Base-by-base conservation (phyloP, 1,140 invertebrate genomes). In the Lerema accius region DNA sequence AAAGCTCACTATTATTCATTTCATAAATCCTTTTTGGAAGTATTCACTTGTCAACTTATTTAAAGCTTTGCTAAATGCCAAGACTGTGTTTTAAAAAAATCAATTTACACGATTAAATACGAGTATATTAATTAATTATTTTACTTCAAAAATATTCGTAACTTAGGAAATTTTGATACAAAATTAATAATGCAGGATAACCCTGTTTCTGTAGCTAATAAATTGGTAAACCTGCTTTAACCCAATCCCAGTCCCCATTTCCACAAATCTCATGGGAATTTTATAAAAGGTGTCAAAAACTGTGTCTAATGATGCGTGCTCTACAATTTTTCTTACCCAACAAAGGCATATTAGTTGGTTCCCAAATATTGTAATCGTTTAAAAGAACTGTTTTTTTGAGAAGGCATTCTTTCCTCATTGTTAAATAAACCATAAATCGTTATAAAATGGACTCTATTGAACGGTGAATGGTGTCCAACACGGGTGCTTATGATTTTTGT, bases 381-480 rank as follows among this genome's bases (percentile, higher is more conserved):
- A 62, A 68, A 66, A 65, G 62, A 46, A 14, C 63, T 23, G 37
- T 80, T 83, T 82, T n/a, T 78, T 78, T 73, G 42, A 32, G 49
- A 51, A 65, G 64, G 73, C 73, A 82, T 84, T 78, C 72, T 78
- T 80, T 80, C 78, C 84, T 86, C 81, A 88, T 90, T 89, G 88
- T 89, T 89, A 78, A 87, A 86, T 90, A 90, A 82, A 86, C 86
- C 79, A 90, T 90, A 90, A 90, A 90, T 90, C 82, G 72, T 88
- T 75, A 77, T 78, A 80, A 85, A 89, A 90, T 88, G 82, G 79
- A 78, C 80, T 76, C 67, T 76, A 73, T 85, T 63, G 76, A 64
- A 78, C 75, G 67, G 62, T 86, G 75, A 86, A 88, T 82, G 71
- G 78, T 61, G 51, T 56, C 71, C 53, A 76, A 76, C 67, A 71